Evolutionary conservation across 2,113 vertebrate species (phyloP).

Genomic region (Chaetorhynchus papuensis): DNA sequence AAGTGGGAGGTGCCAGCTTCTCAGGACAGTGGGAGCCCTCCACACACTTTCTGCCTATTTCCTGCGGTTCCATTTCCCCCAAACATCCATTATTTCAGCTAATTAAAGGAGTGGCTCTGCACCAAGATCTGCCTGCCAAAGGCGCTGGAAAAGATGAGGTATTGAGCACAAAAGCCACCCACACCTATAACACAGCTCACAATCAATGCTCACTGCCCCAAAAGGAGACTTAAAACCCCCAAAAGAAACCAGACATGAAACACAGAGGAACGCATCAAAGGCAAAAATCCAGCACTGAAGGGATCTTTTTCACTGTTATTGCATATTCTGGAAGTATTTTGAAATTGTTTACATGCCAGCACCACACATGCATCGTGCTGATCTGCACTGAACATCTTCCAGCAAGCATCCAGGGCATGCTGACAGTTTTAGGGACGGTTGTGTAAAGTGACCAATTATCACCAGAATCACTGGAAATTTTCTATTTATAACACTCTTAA

Average conservation of each 20-base stretch:
- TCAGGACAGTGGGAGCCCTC: background rate
- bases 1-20: background rate
- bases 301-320: background rate
- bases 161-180: background rate
- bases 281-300: background rate
- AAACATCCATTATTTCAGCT: slow-evolving; percentile 9
- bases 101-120: slow-evolving; percentile 13
- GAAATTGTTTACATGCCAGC: background rate
- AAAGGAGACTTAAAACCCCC: background rate
- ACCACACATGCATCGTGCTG: background rate
- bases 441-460: background rate
- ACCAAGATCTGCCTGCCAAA: background rate
- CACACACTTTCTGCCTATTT: background rate
- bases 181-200: background rate
- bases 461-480: background rate
- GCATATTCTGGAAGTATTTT: background rate
- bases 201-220: background rate
- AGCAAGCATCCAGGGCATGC: background rate
- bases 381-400: background rate
- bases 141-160: background rate
- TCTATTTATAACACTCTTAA: background rate
- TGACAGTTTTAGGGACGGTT: background rate
- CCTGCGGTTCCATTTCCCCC: background rate
- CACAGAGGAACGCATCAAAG: background rate
- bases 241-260: background rate